Conservation (phyloP, 2,888 invertebrate species). For the Agapostemon virescens region DNA sequence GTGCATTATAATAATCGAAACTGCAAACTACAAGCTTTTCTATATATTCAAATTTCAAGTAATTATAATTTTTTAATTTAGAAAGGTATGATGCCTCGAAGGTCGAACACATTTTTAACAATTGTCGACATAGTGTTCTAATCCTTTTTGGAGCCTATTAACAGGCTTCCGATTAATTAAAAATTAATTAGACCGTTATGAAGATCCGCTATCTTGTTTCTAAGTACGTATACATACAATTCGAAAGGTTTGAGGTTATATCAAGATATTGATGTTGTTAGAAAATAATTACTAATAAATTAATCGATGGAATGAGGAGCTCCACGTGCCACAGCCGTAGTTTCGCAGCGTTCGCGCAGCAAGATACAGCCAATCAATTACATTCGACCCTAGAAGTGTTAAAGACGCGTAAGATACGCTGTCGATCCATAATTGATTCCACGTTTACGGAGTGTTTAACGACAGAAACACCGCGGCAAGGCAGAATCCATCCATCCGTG, state of each 20-base stretch:
- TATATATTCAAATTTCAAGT: background rate
- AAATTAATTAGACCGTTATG: background rate
- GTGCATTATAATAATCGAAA: background rate
- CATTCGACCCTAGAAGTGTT: background rate
- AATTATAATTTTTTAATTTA: background rate
- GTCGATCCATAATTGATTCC: conserved; percentile 22
- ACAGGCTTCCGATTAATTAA: background rate
- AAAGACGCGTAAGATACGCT: background rate
- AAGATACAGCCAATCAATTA: background rate
- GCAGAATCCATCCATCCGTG: conserved; percentile 8
- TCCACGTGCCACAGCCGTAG: background rate
- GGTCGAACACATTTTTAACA: background rate
- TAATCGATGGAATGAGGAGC: background rate
- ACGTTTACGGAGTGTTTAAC: background rate
- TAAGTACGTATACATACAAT: background rate
- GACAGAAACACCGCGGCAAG: background rate
- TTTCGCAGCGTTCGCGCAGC: background rate
- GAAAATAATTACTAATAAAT: background rate
- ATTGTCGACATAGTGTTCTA: background rate
- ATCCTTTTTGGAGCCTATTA: background rate
- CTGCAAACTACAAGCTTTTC: background rate
- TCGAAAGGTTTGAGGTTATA: background rate
- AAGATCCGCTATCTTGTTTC: background rate
- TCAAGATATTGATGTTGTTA: background rate
- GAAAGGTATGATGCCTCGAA: background rate